Evolutionary conservation across 2,113 vertebrate species (phyloP).

Genomic region (Danionella cerebrum): DNA sequence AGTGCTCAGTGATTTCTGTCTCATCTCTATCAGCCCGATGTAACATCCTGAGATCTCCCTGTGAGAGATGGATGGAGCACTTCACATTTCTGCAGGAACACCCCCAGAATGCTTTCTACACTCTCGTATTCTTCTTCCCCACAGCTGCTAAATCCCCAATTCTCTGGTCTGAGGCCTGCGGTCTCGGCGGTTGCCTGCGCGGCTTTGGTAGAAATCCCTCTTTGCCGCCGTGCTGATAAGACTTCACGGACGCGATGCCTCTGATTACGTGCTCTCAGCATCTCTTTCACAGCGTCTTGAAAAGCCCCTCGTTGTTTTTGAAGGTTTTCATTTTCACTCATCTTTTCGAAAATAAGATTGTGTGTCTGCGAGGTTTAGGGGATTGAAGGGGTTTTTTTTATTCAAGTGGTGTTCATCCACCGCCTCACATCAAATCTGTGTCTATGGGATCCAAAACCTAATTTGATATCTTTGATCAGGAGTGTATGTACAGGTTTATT

Average conservation of each 20-base stretch:
- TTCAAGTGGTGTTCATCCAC: not conserved
- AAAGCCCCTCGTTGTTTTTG: slow-evolving; percentile 30
- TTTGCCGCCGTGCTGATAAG: slow-evolving; percentile 59
- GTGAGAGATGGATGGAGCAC: slow-evolving; percentile 34
- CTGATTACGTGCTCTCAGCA: slow-evolving; percentile 49
- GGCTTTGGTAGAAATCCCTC: slow-evolving; percentile 43
- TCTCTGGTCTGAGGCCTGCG: too few relatives aligned
- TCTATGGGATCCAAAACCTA: too few relatives aligned
- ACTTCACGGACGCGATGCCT: slow-evolving; percentile 46
- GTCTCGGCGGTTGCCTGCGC: slow-evolving; percentile 36
- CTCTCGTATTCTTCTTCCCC: slow-evolving; percentile 6
- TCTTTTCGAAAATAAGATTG: not conserved
- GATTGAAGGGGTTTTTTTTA: not conserved
- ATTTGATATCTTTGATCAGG: not conserved
- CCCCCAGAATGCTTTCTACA: not conserved
- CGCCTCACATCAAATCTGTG: not conserved
- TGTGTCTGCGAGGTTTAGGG: slow-evolving; percentile 17
- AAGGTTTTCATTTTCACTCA: slow-evolving; percentile 36
- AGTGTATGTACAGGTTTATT: too few relatives aligned
- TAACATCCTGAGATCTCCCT: slow-evolving; percentile 16
- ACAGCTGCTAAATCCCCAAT: slow-evolving; percentile 27
- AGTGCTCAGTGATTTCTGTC: slow-evolving; percentile 24
- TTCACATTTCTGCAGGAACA: slow-evolving; percentile 26
- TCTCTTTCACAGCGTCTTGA: slow-evolving; percentile 38
- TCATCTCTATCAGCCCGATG: slow-evolving; percentile 22